Evolutionary conservation across 2,797 vertebrate genomes (phyloP).

Genomic region (Manis pentadactyla): DNA sequence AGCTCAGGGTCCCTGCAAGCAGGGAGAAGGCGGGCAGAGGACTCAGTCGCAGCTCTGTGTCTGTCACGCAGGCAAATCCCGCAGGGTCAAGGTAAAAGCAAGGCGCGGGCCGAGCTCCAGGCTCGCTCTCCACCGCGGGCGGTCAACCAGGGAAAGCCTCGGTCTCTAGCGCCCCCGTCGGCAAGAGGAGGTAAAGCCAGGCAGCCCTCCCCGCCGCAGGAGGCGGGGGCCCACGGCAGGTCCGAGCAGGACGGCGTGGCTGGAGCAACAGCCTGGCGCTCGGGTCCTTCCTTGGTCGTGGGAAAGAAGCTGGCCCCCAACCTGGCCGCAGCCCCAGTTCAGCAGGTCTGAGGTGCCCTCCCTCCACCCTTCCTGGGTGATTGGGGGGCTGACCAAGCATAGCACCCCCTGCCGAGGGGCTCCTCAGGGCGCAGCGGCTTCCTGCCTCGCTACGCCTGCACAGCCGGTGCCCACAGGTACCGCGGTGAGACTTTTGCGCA

Average conservation of each 20-base stretch:
- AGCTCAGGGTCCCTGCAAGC: neutral
- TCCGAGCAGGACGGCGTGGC: neutral
- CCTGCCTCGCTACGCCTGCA: neutral
- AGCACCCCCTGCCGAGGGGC: neutral
- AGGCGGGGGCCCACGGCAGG: neutral
- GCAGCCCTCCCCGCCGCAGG: neutral
- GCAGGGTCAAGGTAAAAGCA: rapidly evolving
- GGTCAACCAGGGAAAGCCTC: neutral
- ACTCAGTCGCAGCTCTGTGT: rapidly evolving
- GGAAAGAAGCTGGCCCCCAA: neutral
- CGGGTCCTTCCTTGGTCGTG: neutral
- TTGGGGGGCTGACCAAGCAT: neutral
- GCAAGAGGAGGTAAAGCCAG: neutral
- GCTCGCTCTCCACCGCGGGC: neutral
- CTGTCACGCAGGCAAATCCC: neutral
- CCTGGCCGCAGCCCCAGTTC: neutral
- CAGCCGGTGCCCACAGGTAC: neutral
- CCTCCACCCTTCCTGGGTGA: neutral
- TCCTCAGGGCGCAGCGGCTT: neutral
- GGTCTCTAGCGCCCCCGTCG: constrained; percentile 38
- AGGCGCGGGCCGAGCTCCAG: rapidly evolving
- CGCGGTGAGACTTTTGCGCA: neutral
- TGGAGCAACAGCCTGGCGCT: neutral
- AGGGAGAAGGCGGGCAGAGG: neutral
- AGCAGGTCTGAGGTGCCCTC: neutral